phyloP scores from a whole-genome alignment of 2,888 invertebrate genomes.

The Myopa testacea region DNA sequence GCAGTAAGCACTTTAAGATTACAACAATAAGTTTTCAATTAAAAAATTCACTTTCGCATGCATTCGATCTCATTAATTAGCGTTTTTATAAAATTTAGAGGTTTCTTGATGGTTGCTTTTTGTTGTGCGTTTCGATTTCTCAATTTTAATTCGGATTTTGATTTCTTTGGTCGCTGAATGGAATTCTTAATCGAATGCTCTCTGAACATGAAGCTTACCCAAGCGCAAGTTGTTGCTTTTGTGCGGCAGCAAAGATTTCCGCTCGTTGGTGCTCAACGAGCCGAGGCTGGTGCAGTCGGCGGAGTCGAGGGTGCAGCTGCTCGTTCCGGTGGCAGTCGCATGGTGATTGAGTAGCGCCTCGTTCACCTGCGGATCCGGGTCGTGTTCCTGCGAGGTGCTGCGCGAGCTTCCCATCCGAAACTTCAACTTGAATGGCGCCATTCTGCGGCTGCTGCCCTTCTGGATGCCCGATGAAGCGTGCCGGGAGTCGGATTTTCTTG shows the following conservation, averaged over 20 bases:
- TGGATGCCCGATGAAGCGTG: too few relatives aligned
- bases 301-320: constrained; percentile 68
- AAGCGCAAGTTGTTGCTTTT: constrained; percentile 63
- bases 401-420: constrained; percentile 69
- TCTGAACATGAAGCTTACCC: constrained; percentile 59
- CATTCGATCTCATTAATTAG: not conserved
- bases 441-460: constrained; percentile 44
- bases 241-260: constrained; percentile 62
- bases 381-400: constrained; percentile 68
- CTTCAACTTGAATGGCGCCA: constrained; percentile 69
- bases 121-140: constrained; percentile 17
- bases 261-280: constrained; percentile 63
- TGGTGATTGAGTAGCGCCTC: constrained; percentile 63
- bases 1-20: not conserved
- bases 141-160: constrained; percentile 28
- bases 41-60: not conserved
- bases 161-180: not conserved
- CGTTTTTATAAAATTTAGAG: not conserved
- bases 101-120: not conserved
- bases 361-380: constrained; percentile 66
- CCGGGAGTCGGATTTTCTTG: not conserved
- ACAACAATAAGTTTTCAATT: too few relatives aligned
- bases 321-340: constrained; percentile 61
- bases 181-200: constrained; percentile 2
- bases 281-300: constrained; percentile 66